phyloP scores from a whole-genome alignment of 2,113 vertebrate genomes.

The Ptyas mucosa region DNA sequence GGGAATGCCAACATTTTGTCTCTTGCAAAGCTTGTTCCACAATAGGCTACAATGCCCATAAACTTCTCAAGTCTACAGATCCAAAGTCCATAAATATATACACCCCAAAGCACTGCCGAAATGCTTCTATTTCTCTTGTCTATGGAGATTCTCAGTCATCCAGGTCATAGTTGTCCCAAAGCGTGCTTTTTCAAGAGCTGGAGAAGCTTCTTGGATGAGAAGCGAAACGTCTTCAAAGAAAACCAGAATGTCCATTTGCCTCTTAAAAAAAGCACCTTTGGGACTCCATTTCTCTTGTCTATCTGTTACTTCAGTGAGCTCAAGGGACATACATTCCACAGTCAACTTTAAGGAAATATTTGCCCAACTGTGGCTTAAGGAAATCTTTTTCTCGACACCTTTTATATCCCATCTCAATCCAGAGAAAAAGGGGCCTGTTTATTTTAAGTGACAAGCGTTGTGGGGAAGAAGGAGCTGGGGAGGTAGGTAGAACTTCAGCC shows the following conservation, averaged over 20 bases:
- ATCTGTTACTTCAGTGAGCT: accelerated
- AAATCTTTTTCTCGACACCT: background rate
- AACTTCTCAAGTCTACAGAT: background rate
- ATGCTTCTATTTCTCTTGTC: background rate
- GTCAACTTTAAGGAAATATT: background rate
- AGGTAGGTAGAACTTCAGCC: conserved; percentile 61
- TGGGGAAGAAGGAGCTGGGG: conserved; percentile 37
- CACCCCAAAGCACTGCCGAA: background rate
- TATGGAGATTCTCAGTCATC: too few species aligned
- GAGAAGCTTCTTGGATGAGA: too few species aligned
- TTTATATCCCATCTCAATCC: background rate
- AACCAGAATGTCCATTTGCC: too few species aligned
- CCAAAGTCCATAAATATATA: background rate
- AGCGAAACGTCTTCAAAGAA: too few species aligned
- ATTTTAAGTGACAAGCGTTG: conserved; percentile 31
- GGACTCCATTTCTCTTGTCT: background rate
- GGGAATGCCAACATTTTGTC: background rate
- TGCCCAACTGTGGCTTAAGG: background rate
- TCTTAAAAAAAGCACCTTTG: too few species aligned
- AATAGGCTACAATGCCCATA: background rate
- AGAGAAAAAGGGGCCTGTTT: conserved; percentile 14
- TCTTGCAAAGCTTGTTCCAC: background rate
- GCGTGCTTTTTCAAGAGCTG: too few species aligned
- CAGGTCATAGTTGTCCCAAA: too few species aligned
- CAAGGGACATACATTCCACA: background rate